Percentiles rank a stretch among this genome's conserved stretches.
These are phyloP conservation scores for Zoanthus solanderi DNA, from an alignment of 92 coral and sea anemone species.

Conservation along the genomic window DNA sequence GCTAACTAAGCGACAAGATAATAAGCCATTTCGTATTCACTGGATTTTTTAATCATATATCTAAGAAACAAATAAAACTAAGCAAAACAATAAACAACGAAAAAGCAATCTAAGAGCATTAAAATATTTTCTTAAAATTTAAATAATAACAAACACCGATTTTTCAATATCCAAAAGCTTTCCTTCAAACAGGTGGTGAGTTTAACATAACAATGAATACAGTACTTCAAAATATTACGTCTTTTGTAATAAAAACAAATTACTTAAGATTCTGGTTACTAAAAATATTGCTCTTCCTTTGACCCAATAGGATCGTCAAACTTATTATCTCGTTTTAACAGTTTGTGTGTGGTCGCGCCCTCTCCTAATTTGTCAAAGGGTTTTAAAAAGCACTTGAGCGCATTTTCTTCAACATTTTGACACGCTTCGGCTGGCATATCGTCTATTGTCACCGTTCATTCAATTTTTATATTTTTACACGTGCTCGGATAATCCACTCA, in stretches of 20 bases:
- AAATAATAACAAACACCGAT: neutral
- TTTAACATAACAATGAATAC: neutral
- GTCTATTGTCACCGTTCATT: constrained; percentile 18
- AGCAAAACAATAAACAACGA: neutral
- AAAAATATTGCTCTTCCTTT: constrained; percentile 14
- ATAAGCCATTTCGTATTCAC: neutral
- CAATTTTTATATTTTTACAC: constrained; percentile 21
- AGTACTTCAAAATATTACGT: constrained; percentile 21
- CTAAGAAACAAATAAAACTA: neutral
- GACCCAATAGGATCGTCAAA: constrained; percentile 12
- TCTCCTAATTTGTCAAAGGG: neutral
- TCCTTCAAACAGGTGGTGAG: neutral
- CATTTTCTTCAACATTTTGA: neutral
- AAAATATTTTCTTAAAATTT: neutral
- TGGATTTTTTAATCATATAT: neutral
- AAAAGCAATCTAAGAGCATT: neutral
- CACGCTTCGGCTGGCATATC: constrained; percentile 13
- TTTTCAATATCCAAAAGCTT: neutral
- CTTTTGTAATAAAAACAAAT: neutral
- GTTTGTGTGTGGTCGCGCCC: constrained; percentile 21
- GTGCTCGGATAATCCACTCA: constrained; percentile 4
- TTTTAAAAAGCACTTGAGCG: neutral
- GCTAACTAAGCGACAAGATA: neutral
- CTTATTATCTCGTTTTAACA: constrained; percentile 13
- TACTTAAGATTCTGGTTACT: constrained; percentile 3